phyloP scores from a whole-genome alignment of 2,113 vertebrate species.

The Ranitomeya variabilis region DNA sequence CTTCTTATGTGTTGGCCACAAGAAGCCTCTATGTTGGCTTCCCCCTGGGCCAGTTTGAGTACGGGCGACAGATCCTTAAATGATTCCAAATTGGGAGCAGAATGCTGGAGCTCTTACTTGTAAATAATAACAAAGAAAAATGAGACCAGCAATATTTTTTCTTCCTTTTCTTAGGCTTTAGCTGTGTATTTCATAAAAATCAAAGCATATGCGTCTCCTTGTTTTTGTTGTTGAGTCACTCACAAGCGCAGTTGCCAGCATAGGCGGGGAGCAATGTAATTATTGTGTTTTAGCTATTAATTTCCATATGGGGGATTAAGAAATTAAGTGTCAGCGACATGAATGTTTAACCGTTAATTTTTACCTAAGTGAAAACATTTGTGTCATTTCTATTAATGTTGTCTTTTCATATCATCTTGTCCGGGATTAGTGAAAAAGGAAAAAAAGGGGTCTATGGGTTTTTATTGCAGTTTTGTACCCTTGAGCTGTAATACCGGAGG shows the following conservation, averaged over 20 bases:
- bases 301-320: conserved; percentile 45
- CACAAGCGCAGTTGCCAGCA: conserved; percentile 7
- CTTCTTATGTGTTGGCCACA: too few species aligned
- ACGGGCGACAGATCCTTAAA: too few species aligned
- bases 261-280: conserved; percentile 13
- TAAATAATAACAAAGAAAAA: background rate
- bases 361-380: conserved; percentile 28
- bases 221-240: conserved; percentile 14
- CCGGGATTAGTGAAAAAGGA: background rate
- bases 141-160: background rate
- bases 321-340: conserved; percentile 26
- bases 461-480: background rate
- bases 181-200: background rate
- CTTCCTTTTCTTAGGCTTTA: background rate
- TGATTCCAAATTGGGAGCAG: too few species aligned
- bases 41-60: too few species aligned
- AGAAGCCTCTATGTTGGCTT: too few species aligned
- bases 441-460: background rate
- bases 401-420: background rate
- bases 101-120: background rate
- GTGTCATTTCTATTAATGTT: background rate
- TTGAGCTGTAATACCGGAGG: background rate
- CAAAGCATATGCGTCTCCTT: conserved; percentile 7
- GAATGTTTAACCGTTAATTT: conserved; percentile 8
- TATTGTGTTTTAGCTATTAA: conserved; percentile 33